Conservation (phyloP, 2,888 invertebrate species). For the Marronus borbonicus region DNA sequence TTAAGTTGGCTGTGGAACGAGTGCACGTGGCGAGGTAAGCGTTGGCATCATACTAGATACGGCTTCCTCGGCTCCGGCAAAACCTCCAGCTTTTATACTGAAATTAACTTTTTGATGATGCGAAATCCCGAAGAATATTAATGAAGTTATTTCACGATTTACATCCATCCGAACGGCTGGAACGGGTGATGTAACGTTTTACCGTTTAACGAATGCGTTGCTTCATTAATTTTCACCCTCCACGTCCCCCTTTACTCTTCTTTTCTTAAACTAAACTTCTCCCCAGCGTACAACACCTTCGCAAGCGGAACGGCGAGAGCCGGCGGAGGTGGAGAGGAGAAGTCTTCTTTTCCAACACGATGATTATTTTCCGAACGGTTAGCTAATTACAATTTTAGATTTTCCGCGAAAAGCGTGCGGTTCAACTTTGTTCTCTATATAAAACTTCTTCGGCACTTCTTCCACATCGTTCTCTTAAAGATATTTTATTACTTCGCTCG, state of each 20-base stretch:
- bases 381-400: slow-evolving; percentile 68
- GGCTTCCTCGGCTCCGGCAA: not conserved
- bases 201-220: slow-evolving; percentile 61
- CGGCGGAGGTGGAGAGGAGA: no score
- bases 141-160: slow-evolving; percentile 69
- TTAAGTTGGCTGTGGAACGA: slow-evolving; percentile 23
- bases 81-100: not conserved
- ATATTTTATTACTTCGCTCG: slow-evolving; percentile 65
- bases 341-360: slow-evolving; percentile 55
- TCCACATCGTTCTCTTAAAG: slow-evolving; percentile 60
- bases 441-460: slow-evolving; percentile 50
- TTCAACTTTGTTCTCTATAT: slow-evolving; percentile 29
- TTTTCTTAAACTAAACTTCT: slow-evolving; percentile 14
- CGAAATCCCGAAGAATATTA: slow-evolving; percentile 65
- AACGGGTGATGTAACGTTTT: slow-evolving; percentile 60
- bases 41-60: not conserved
- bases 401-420: slow-evolving; percentile 46
- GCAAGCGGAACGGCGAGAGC: not conserved
- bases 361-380: slow-evolving; percentile 70
- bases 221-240: slow-evolving; percentile 64
- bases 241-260: slow-evolving; percentile 54
- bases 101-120: slow-evolving; percentile 41
- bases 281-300: slow-evolving; percentile 53
- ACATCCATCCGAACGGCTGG: slow-evolving; percentile 62
- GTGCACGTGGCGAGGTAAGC: no score